Evolutionary conservation across 2,888 invertebrate genomes (phyloP).

Genomic region (Eretmocerus hayati): DNA sequence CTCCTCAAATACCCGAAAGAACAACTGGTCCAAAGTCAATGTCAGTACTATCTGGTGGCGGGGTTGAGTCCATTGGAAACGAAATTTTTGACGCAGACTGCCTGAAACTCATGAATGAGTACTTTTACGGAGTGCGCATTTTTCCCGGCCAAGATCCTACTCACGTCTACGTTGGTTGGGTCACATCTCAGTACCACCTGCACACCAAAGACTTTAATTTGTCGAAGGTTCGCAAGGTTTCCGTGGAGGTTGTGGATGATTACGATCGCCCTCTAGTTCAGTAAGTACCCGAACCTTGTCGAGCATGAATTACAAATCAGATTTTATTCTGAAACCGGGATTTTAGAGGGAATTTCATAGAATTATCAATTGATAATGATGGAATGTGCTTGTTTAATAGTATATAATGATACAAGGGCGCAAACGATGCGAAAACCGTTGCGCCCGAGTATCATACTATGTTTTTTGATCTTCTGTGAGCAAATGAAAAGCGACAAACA

Average conservation of each 20-base stretch:
- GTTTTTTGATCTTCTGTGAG: too few relatives aligned
- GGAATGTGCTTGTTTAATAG: too few relatives aligned
- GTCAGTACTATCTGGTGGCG: slow-evolving; percentile 63
- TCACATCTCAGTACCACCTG: slow-evolving; percentile 93
- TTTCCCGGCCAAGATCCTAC: slow-evolving; percentile 93
- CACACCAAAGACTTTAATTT: slow-evolving; percentile 88
- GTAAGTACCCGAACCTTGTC: too few relatives aligned
- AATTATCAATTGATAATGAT: too few relatives aligned
- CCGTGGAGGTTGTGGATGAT: slow-evolving; percentile 73
- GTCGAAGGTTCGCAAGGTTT: slow-evolving; percentile 73
- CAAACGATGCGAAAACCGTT: too few relatives aligned
- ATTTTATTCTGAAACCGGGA: background rate
- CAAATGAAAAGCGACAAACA: too few relatives aligned
- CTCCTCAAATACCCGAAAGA: slow-evolving; percentile 60
- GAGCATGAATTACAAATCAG: background rate
- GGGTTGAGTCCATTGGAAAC: slow-evolving; percentile 74
- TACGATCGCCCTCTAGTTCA: slow-evolving; percentile 70
- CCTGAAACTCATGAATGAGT: slow-evolving; percentile 90
- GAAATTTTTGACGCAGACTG: slow-evolving; percentile 85
- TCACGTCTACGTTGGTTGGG: slow-evolving; percentile 98
- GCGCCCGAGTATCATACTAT: too few relatives aligned
- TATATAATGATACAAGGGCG: too few relatives aligned
- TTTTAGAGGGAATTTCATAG: too few relatives aligned
- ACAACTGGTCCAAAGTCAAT: slow-evolving; percentile 57
- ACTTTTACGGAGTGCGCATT: slow-evolving; percentile 84